Conservation (phyloP, 2,888 invertebrate genomes). For the Drosophila subquinaria region DNA sequence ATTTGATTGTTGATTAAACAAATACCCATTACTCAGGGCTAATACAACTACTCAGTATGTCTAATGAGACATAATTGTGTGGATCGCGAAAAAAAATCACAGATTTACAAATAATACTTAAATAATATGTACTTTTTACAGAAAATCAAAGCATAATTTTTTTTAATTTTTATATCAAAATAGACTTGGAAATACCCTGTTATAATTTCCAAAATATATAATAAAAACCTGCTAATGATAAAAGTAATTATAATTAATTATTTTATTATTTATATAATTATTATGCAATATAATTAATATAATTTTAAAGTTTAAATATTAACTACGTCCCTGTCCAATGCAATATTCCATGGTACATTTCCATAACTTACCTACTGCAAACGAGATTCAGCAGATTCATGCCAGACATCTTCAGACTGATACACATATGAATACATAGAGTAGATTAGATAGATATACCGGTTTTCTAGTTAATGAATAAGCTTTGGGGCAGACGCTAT, state of each 20-base stretch:
- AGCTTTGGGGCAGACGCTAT: slow-evolving; percentile 11
- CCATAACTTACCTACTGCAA: slow-evolving; percentile 26
- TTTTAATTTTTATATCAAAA: neutral
- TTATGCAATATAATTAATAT: too few species aligned
- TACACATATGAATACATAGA: slow-evolving; percentile 3
- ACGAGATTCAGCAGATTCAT: slow-evolving; percentile 10
- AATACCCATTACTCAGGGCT: slow-evolving; percentile 39
- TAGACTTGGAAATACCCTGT: neutral
- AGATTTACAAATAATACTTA: neutral
- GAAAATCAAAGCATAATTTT: neutral
- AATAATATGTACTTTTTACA: neutral
- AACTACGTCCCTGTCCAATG: neutral
- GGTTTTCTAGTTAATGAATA: slow-evolving; percentile 40
- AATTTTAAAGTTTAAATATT: too few species aligned
- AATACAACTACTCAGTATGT: slow-evolving; percentile 33
- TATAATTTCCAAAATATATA: neutral
- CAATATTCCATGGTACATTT: slow-evolving; percentile 32
- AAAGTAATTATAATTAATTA: too few species aligned
- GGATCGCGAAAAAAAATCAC: neutral
- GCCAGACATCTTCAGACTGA: slow-evolving; percentile 16
- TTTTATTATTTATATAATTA: too few species aligned
- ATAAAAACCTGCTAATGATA: too few species aligned
- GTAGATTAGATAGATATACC: slow-evolving; percentile 25
- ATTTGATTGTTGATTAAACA: slow-evolving; percentile 5
- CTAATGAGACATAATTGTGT: slow-evolving; percentile 45